Percentiles rank a stretch among this genome's conserved stretches.
These are phyloP conservation scores for Drosophila kambysellisi DNA, from an alignment of 2,888 invertebrate species.

Conservation along the genomic window DNA sequence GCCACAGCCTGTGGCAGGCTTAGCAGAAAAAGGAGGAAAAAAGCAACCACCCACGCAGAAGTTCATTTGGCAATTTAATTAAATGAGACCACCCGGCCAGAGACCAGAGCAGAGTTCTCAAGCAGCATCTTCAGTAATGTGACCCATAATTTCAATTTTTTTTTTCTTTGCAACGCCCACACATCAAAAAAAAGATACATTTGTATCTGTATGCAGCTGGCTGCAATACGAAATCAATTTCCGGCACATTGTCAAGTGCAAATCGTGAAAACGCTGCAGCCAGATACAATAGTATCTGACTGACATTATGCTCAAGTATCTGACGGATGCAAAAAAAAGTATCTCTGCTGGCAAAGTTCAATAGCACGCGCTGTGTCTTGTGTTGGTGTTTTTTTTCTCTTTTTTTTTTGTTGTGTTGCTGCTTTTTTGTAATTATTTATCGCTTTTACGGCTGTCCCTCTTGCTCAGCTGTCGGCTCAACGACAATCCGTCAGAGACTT, in stretches of 20 bases:
- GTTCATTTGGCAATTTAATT: conserved; percentile 71
- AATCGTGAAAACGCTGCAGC: conserved; percentile 34
- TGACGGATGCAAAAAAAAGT: conserved; percentile 33
- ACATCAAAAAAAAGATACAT: conserved; percentile 44
- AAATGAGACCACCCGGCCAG: conserved; percentile 67
- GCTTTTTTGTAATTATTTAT: conserved; percentile 45
- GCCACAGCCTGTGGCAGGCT: not conserved
- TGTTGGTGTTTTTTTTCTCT: not conserved
- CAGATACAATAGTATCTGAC: conserved; percentile 40
- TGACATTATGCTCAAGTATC: conserved; percentile 21
- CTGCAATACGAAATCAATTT: conserved; percentile 65
- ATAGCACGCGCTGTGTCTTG: conserved; percentile 53
- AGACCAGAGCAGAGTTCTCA: conserved; percentile 3
- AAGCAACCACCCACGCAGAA: conserved; percentile 47
- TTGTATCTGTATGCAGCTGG: conserved; percentile 44
- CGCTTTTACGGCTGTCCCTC: conserved; percentile 37
- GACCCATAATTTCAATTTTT: conserved; percentile 30
- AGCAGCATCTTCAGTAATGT: conserved; percentile 31
- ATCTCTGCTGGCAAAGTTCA: conserved; percentile 59
- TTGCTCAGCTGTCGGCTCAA: conserved; percentile 61
- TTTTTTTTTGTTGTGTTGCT: conserved; percentile 7
- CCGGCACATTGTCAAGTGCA: conserved; percentile 67
- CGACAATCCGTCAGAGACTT: conserved; percentile 66
- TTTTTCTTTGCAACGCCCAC: not conserved
- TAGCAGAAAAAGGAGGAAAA: not conserved